Conservation (phyloP, 2,113 vertebrate genomes). For the Cheirogaleus medius region DNA sequence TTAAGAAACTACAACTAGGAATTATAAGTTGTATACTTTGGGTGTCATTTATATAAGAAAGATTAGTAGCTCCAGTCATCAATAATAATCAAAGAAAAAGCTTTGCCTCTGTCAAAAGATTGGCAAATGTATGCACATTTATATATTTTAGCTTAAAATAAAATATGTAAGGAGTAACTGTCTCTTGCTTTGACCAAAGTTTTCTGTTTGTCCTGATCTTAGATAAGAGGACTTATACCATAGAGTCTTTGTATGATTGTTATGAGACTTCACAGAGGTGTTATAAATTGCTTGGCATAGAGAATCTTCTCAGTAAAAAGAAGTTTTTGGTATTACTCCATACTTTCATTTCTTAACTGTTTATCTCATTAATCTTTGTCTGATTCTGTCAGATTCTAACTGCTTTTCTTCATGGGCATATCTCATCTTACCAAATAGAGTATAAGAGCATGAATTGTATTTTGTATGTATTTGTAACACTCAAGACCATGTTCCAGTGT, state of each 20-base stretch:
- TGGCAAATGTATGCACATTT: not conserved
- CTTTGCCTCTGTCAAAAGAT: not conserved
- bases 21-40: not conserved
- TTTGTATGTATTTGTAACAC: not conserved
- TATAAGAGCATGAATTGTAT: not conserved
- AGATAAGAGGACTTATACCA: not conserved
- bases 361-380: not conserved
- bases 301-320: not conserved
- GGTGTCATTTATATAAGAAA: not conserved
- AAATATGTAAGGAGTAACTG: not conserved
- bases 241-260: not conserved
- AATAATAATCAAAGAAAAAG: slow-evolving; percentile 12
- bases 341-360: not conserved
- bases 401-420: not conserved
- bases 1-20: not conserved
- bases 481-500: not conserved
- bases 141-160: slow-evolving; percentile 32
- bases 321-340: not conserved
- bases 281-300: not conserved
- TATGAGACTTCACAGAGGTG: not conserved
- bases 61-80: not conserved
- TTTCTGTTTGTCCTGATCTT: not conserved
- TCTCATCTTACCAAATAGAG: not conserved
- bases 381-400: not conserved
- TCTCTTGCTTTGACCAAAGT: not conserved